A percentile compares a stretch with the other conserved stretches of the same genome.
phyloP scores from a whole-genome alignment of 2,113 vertebrate genomes.

The Brachyhypopomus occidentalis region DNA sequence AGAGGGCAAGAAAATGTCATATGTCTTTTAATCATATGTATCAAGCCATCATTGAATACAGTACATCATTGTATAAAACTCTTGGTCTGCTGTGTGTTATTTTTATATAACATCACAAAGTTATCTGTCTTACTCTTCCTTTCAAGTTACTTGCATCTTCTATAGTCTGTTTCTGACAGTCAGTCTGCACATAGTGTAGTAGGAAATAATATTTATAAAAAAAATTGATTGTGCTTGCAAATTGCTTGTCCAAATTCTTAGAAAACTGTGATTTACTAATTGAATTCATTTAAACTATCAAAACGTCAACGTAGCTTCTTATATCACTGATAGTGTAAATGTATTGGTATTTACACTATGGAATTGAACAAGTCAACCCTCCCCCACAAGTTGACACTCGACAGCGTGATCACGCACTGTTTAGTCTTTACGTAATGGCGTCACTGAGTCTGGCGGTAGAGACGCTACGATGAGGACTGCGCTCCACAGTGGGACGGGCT shows the following conservation, averaged over 20 bases:
- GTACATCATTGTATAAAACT: constrained; percentile 76
- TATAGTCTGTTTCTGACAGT: no score
- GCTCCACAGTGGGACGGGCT: constrained; percentile 66
- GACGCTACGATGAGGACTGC: constrained; percentile 64
- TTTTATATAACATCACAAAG: constrained; percentile 19
- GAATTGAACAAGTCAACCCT: no score
- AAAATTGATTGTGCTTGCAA: background rate
- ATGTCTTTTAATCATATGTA: constrained; percentile 74
- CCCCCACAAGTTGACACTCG: no score
- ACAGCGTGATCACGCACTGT: constrained; percentile 9
- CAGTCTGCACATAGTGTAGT: no score
- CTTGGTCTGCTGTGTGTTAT: constrained; percentile 66
- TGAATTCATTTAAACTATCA: no score
- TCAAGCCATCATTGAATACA: constrained; percentile 77
- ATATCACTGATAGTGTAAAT: background rate
- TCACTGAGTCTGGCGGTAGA: constrained; percentile 48
- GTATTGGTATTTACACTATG: no score
- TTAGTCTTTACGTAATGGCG: constrained; percentile 60
- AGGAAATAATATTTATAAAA: background rate
- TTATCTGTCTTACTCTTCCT: background rate
- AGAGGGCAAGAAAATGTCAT: constrained; percentile 67
- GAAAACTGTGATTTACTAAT: no score
- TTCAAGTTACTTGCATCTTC: background rate
- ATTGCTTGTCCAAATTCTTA: background rate
- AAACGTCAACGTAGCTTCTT: no score